phyloP scores from a whole-genome alignment of 2,888 invertebrate species.

The Folsomia manolachei region DNA sequence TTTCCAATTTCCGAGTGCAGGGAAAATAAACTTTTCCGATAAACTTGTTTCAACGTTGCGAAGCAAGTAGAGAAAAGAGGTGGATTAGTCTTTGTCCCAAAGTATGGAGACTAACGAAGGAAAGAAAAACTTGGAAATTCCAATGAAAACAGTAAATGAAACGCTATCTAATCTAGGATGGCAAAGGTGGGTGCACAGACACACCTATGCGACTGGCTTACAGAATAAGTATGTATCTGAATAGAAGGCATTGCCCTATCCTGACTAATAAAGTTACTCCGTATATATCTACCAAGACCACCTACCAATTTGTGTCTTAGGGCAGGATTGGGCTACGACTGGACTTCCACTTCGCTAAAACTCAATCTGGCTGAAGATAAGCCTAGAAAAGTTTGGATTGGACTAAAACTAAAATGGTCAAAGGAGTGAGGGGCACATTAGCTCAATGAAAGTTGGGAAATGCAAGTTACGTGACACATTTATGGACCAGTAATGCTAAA shows the following conservation, averaged over 20 bases:
- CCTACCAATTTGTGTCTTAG: background rate
- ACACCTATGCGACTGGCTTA: too few species aligned
- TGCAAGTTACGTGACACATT: constrained; percentile 50
- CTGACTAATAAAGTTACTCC: background rate
- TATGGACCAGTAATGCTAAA: constrained; percentile 50
- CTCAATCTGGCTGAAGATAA: constrained; percentile 6
- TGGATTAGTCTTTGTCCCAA: too few species aligned
- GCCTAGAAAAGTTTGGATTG: background rate
- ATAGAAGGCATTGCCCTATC: too few species aligned
- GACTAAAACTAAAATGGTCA: background rate
- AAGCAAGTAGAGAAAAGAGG: too few species aligned
- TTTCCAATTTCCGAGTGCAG: too few species aligned
- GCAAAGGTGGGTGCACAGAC: too few species aligned
- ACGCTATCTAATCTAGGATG: background rate
- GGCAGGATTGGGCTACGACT: too few species aligned
- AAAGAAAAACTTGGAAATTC: background rate
- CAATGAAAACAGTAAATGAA: background rate
- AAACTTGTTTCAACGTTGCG: too few species aligned
- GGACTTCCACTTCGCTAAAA: background rate
- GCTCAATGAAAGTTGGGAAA: constrained; percentile 46
- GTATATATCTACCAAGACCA: background rate
- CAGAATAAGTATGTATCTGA: too few species aligned
- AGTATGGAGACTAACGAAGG: too few species aligned
- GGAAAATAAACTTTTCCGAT: too few species aligned
- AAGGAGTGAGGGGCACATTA: constrained; percentile 36